Conservation (phyloP, 1,140 invertebrate genomes). For the Pseudoatta argentina region DNA sequence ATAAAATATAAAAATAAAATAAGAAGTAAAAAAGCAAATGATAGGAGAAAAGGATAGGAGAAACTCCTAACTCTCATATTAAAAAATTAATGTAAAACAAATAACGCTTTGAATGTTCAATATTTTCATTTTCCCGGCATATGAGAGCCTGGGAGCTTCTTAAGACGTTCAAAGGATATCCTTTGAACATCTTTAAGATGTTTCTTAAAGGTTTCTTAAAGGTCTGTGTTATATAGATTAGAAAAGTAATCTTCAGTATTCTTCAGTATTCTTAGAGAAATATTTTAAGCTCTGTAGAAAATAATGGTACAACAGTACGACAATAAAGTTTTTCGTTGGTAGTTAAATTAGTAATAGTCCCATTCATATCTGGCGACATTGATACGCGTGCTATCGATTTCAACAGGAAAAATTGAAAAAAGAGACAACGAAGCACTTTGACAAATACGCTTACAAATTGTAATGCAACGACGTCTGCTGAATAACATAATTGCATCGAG, state of each 20-base stretch:
- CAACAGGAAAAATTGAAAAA: neutral
- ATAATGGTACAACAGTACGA: too few species aligned
- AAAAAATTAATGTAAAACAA: slow-evolving; percentile 16
- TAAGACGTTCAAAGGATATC: too few species aligned
- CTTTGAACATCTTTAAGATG: too few species aligned
- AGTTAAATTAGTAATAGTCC: neutral
- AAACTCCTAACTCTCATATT: neutral
- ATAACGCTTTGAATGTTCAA: neutral
- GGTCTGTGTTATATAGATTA: too few species aligned
- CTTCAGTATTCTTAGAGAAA: too few species aligned
- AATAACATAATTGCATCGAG: slow-evolving; percentile 46
- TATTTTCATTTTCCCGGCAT: neutral
- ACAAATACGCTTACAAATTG: slow-evolving; percentile 26
- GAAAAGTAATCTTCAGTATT: too few species aligned
- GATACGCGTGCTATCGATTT: slow-evolving; percentile 16
- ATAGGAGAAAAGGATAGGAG: neutral
- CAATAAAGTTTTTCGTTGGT: neutral
- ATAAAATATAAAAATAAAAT: neutral
- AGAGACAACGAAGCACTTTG: neutral
- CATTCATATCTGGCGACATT: too few species aligned
- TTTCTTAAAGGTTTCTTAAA: too few species aligned
- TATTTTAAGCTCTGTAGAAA: too few species aligned
- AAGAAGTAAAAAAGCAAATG: neutral
- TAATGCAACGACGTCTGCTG: neutral
- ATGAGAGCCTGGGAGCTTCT: too few species aligned